phyloP scores from a whole-genome alignment of 2,797 vertebrate species.

The Psittacula derbiana region DNA sequence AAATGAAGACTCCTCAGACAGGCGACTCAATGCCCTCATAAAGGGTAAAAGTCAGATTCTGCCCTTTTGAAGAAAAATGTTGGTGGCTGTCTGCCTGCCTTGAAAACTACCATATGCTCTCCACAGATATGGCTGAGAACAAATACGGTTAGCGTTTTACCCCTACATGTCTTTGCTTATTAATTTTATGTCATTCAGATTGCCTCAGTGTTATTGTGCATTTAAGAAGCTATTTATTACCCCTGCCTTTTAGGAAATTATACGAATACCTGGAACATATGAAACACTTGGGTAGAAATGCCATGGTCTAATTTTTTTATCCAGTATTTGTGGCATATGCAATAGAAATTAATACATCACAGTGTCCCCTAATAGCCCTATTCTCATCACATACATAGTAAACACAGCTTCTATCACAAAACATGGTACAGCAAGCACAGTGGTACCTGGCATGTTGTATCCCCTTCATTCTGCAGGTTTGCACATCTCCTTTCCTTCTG shows the following conservation, averaged over 20 bases:
- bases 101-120: not conserved
- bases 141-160: not conserved
- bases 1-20: slow-evolving; percentile 1
- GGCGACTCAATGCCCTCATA: not conserved
- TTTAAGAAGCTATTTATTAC: not conserved
- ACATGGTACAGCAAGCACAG: not conserved
- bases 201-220: not conserved
- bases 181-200: not conserved
- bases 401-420: not conserved
- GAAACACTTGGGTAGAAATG: not conserved
- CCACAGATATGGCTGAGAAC: not conserved
- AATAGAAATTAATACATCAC: not conserved
- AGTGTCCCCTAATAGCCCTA: not conserved
- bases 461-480: not conserved
- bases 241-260: not conserved
- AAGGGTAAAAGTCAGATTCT: slow-evolving; percentile 63
- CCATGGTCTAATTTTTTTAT: not conserved
- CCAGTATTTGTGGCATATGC: not conserved
- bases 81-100: slow-evolving; percentile 11
- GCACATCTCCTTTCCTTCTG: not conserved
- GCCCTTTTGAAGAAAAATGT: slow-evolving; percentile 44
- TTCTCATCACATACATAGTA: not conserved
- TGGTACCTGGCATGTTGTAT: not conserved
- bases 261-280: not conserved
- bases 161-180: not conserved